Conservation (phyloP, 2,113 vertebrate species). For the Lota lota region DNA sequence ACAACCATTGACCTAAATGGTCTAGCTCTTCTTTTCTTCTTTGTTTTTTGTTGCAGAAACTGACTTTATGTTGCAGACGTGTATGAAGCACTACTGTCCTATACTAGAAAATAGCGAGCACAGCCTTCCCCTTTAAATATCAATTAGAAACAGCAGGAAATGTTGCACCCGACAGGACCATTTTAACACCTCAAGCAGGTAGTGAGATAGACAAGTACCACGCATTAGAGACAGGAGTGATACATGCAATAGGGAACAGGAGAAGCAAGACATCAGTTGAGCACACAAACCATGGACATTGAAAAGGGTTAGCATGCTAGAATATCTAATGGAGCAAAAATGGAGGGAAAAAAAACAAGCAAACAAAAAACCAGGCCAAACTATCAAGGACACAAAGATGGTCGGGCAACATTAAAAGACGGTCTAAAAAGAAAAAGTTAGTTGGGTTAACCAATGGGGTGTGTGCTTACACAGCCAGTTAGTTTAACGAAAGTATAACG, state of each 20-base stretch:
- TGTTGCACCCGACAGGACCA: neutral
- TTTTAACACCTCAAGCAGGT: neutral
- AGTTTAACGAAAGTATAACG: too few relatives aligned
- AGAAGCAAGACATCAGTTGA: neutral
- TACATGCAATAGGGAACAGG: neutral
- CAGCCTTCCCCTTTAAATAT: neutral
- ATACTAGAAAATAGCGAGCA: neutral
- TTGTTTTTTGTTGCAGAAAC: too few relatives aligned
- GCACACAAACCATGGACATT: conserved; percentile 1
- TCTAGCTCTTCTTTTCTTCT: too few relatives aligned
- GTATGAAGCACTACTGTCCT: conserved; percentile 7
- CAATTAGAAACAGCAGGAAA: too few relatives aligned
- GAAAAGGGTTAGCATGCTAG: neutral
- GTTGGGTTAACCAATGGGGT: too few relatives aligned
- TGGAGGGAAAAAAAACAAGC: neutral
- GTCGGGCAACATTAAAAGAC: too few relatives aligned
- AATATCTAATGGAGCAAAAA: neutral
- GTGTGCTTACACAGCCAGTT: too few relatives aligned
- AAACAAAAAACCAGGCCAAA: too few relatives aligned
- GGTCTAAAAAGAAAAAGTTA: too few relatives aligned
- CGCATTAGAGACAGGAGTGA: neutral
- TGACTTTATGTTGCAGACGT: neutral
- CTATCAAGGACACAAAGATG: too few relatives aligned
- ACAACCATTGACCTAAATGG: too few relatives aligned
- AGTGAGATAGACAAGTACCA: neutral